Evolutionary conservation across 1,140 invertebrate genomes (phyloP).

Genomic region (Bombus confusus): DNA sequence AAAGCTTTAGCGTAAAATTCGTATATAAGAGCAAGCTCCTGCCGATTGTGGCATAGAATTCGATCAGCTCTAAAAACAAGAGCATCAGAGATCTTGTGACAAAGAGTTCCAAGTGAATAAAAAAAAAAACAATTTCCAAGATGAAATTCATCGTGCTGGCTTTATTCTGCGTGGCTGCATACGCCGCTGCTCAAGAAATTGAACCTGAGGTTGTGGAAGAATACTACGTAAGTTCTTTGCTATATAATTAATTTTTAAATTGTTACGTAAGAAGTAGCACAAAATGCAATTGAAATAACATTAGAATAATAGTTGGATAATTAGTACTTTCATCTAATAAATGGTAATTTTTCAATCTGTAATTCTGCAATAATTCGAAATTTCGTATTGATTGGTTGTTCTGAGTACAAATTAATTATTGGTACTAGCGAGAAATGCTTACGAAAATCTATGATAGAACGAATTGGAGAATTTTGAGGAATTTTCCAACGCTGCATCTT

Average conservation of each 20-base stretch:
- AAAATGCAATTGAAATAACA: background rate
- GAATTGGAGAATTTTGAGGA: background rate
- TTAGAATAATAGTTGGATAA: background rate
- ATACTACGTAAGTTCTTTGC: background rate
- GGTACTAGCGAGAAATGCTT: background rate
- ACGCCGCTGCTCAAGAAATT: background rate
- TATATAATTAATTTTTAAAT: no score
- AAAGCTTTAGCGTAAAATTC: background rate
- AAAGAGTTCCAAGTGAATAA: background rate
- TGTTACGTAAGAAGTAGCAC: background rate
- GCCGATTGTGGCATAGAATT: background rate
- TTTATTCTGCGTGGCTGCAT: background rate
- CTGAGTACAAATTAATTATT: no score
- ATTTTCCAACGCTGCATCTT: background rate
- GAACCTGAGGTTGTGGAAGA: background rate
- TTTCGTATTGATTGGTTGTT: background rate
- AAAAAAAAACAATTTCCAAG: background rate
- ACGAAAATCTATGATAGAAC: background rate
- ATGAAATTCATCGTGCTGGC: slow-evolving; percentile 32
- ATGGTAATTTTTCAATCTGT: background rate
- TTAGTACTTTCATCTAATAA: background rate
- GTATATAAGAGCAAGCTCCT: slow-evolving; percentile 11
- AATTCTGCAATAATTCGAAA: background rate
- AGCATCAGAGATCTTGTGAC: background rate
- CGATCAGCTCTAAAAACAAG: background rate